phyloP scores from a whole-genome alignment of 1,140 invertebrate species.

The Nephotettix cincticeps region DNA sequence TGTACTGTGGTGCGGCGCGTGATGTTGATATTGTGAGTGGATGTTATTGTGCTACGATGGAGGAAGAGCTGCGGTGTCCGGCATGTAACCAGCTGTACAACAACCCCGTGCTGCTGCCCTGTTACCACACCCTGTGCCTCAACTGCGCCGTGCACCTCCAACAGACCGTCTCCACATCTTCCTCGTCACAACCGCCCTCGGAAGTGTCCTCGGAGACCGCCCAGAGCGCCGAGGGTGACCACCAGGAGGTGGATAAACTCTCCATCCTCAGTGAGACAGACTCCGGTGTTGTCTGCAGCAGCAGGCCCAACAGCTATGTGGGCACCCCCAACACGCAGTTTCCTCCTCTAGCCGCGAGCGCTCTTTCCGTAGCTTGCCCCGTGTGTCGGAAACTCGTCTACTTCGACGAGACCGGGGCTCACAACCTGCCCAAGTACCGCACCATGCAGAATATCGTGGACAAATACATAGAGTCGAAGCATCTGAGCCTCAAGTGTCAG shows the following conservation, averaged over 20 bases:
- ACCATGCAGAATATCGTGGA: conserved; percentile 94
- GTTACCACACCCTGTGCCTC: conserved; percentile 90
- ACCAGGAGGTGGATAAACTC: conserved; percentile 91
- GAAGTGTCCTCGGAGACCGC: conserved; percentile 55
- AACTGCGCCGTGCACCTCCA: conserved; percentile 82
- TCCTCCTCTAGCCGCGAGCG: conserved; percentile 58
- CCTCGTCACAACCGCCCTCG: conserved; percentile 50
- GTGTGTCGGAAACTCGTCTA: conserved; percentile 86
- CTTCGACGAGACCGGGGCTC: conserved; percentile 91
- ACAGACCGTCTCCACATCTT: conserved; percentile 52
- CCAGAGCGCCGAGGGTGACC: conserved; percentile 59
- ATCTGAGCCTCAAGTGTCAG: conserved; percentile 83
- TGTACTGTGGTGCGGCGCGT: neutral
- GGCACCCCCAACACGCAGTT: conserved; percentile 77
- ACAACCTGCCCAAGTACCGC: conserved; percentile 87
- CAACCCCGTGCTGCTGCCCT: conserved; percentile 91
- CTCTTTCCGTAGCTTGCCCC: conserved; percentile 72
- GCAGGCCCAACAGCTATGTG: conserved; percentile 88
- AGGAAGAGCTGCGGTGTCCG: conserved; percentile 93
- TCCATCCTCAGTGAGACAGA: conserved; percentile 97
- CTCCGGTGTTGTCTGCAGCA: conserved; percentile 91
- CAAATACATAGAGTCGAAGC: conserved; percentile 74
- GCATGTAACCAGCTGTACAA: conserved; percentile 89
- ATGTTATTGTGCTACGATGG: conserved; percentile 59
- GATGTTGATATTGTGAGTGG: neutral